Base-by-base conservation (phyloP, 2,888 invertebrate genomes). In the Exephanes ischioxanthus region DNA sequence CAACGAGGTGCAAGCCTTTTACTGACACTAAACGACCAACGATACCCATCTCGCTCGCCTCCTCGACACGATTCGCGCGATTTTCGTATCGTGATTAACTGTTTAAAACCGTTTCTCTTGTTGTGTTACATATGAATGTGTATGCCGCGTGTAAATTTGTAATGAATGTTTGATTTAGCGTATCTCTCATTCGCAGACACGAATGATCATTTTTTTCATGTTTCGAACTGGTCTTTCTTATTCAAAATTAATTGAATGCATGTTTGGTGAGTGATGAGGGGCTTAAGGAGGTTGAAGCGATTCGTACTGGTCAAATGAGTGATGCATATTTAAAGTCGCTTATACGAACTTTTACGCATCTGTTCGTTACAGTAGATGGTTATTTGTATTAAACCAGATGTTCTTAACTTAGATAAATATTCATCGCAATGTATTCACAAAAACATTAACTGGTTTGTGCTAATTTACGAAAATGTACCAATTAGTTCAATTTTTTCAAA, bases 11-110 rank as follows among this genome's bases (percentile, higher is more conserved):
- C 72, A 61, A 63, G 67, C 72, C 67, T 70, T 81, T 78, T 68
- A 77, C 72, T 73, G 72, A 72, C 71, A 76, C 77, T 77, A 80
- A 84, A 80, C 80, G 30, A 68, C 68, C 73, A 37, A 45, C 53
- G 84, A 84, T 81, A 84, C 80, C 77, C 22, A 84, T 84, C 84
- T 73, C 66, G 75, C 55, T 75, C 66, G 63, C 71, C 45, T 19
- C n/a, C 41, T 33, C 14, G n/a, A 30, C 48, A 73, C 73, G 66
- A 84, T 84, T 84, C 73, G 67, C 51, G 55, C 63, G 78, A 82
- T 76, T 83, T 58, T 48, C 73, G 79, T 75, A 79, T 85, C 76
- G 51, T 55, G 70, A 82, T 79, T 58, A 79, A 37, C 41, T 58
- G 48, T 55, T 82, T 82, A 51, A 63, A 63, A 79, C 45, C 53